phyloP scores from a whole-genome alignment of 2,888 invertebrate genomes.

The Pharmacophagus antenor region DNA sequence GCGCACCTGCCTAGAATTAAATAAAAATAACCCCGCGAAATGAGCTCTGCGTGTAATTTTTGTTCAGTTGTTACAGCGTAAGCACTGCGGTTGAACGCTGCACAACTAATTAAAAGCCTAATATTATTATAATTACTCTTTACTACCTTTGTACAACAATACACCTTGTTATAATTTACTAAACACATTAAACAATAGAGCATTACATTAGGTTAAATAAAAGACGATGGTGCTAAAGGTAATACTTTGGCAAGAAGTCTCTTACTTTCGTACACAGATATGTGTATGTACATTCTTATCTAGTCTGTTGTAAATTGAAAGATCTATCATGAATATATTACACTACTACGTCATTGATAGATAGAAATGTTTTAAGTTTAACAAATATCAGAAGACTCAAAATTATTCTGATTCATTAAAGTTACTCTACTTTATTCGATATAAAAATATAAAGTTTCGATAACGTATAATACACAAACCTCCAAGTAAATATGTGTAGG shows the following conservation, averaged over 20 bases:
- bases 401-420: background rate
- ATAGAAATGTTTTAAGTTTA: background rate
- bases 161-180: background rate
- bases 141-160: background rate
- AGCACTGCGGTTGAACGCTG: constrained; percentile 13
- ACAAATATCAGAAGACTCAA: background rate
- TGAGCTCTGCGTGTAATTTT: constrained; percentile 62
- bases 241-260: background rate
- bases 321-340: background rate
- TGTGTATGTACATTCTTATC: background rate
- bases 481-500: no score
- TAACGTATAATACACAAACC: no score
- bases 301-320: background rate
- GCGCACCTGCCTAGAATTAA: constrained; percentile 76
- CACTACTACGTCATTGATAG: background rate
- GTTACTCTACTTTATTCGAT: background rate
- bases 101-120: constrained; percentile 16
- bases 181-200: background rate
- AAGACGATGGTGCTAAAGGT: background rate
- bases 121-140: constrained; percentile 20
- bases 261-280: no score
- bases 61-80: constrained; percentile 32
- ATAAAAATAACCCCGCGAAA: constrained; percentile 75
- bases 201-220: background rate
- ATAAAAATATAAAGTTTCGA: background rate